phyloP scores from a whole-genome alignment of 2,797 vertebrate genomes.

The Tinamus major region DNA sequence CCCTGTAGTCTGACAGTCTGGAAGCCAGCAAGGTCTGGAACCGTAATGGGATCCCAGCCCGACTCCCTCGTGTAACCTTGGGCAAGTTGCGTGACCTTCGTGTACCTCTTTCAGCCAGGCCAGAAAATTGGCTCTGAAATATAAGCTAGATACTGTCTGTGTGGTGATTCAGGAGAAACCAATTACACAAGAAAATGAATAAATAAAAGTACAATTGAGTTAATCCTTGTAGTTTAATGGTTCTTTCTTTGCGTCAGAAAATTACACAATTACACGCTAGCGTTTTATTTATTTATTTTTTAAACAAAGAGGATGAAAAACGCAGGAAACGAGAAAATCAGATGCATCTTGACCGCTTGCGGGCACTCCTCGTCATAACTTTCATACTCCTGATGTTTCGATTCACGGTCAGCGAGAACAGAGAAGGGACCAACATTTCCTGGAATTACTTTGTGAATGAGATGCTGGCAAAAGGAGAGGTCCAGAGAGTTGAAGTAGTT shows the following conservation, averaged over 20 bases:
- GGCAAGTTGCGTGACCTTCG: neutral
- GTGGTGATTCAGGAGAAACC: neutral
- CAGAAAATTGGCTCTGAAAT: neutral
- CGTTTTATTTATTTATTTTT: neutral
- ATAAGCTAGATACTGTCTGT: neutral
- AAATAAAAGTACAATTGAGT: rapidly evolving
- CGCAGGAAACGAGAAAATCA: constrained; percentile 88
- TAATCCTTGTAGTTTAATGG: neutral
- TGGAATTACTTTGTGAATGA: constrained; percentile 97
- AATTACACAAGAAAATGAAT: neutral
- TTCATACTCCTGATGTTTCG: constrained; percentile 79
- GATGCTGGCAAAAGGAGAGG: constrained; percentile 98
- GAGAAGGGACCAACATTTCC: constrained; percentile 88
- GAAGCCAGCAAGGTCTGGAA: neutral
- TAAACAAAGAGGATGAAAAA: constrained; percentile 87
- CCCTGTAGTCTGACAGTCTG: neutral
- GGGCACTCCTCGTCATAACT: constrained; percentile 85
- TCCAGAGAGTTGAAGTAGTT: constrained; percentile 91
- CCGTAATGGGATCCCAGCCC: neutral
- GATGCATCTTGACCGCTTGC: constrained; percentile 90
- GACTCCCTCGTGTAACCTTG: neutral
- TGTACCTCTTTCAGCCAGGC: neutral
- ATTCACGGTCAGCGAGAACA: constrained; percentile 80
- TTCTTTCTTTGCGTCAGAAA: neutral
- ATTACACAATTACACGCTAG: neutral